Evolutionary conservation across 2,113 vertebrate species (phyloP).

Genomic region (Dunckerocampus dactyliophorus): DNA sequence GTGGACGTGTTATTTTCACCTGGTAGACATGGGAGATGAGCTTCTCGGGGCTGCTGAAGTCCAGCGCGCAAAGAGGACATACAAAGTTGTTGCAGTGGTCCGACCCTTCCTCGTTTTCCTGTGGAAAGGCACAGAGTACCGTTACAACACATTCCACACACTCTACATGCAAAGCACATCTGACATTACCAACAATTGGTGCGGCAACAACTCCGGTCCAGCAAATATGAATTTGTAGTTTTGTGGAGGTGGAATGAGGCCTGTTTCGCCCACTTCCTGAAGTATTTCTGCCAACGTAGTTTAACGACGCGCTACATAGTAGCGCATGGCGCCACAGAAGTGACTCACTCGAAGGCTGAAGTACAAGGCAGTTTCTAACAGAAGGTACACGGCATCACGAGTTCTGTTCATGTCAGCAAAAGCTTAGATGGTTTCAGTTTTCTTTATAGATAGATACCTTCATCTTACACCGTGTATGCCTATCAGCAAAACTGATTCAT

Average conservation of each 20-base stretch:
- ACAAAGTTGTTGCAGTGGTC: conserved; percentile 70
- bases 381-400: conserved; percentile 15
- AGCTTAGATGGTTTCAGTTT: not conserved
- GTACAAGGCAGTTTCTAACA: conserved; percentile 17
- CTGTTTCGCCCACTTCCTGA: conserved; percentile 10
- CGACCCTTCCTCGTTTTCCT: conserved; percentile 72
- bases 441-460: not conserved
- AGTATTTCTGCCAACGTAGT: conserved; percentile 10
- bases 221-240: not conserved
- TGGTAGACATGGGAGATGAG: conserved; percentile 94
- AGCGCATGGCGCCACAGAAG: too few relatives aligned
- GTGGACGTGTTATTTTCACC: conserved; percentile 69
- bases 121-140: conserved; percentile 19
- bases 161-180: not conserved
- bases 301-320: conserved; percentile 21
- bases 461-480: too few relatives aligned
- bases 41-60: conserved; percentile 87
- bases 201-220: not conserved
- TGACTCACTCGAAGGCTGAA: conserved; percentile 50
- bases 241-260: not conserved
- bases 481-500: too few relatives aligned
- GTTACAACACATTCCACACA: conserved; percentile 12
- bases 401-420: too few relatives aligned
- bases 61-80: conserved; percentile 90
- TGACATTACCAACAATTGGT: not conserved